Evolutionary conservation across 2,113 vertebrate genomes (phyloP), one percentile per base, ranked within the genome.

Genomic region (Forbesichthys papilliferus): DNA sequence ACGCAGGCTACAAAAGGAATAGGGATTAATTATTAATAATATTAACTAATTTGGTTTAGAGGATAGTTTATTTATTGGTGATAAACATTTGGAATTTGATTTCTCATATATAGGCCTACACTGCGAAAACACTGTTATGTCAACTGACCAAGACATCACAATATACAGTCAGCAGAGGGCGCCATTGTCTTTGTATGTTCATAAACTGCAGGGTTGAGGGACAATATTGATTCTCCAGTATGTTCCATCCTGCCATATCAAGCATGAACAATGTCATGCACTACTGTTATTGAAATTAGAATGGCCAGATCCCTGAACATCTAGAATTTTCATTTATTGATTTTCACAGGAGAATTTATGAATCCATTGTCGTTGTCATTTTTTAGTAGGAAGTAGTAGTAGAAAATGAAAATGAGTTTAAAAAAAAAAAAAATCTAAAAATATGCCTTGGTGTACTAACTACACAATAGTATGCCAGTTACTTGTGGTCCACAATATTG

Each of bases 141-240:
- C 46, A 3, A 55, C 11, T 13, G 27, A 56, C 18, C 9, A 2
- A 13, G 46, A 60, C 68, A 16, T 74, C 64, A 12, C 51, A 36
- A 10, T 14, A 3, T 12, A 12, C 11, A 10, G 71, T 64, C 88
- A 82, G 69, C 73, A 90, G 86, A 78, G 64, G 79, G 83, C 52
- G 72, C 80, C 79, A 86, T 61, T 56, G 20, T 71, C 74, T 65
- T 53, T 16, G 57, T 4, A 69, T 77, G 64, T 13, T 1, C 0
- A 54, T 20, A n/a, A 59, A 46, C 16, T 63, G 16, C 13, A 60
- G 36, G 11, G 11, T 14, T 14, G 13, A 6, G 33, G 3, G 11
- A 1, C 71, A 42, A n/a, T 48, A 62, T 63, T 5, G 55, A 4
- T 62, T 14, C 36, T 42, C 5, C 7, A 42, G 1, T 42, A 42